phyloP scores from a whole-genome alignment of 2,797 vertebrate species.

The Sebastes paucispinis region DNA sequence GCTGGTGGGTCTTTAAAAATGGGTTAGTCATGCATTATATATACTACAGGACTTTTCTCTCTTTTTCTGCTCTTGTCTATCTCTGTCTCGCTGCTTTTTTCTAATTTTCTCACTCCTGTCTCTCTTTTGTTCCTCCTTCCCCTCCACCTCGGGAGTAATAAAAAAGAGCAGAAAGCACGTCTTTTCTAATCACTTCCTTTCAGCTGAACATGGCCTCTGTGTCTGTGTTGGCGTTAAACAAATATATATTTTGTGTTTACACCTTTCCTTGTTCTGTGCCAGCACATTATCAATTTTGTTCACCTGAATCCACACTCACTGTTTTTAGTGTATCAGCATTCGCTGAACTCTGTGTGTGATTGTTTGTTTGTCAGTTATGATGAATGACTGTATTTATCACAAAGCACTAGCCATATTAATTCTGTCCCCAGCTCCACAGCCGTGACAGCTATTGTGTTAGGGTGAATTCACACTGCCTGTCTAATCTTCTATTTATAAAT shows the following conservation, averaged over 20 bases:
- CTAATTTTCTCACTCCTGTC: constrained; percentile 12
- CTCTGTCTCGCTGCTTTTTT: background rate
- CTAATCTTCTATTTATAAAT: constrained; percentile 8
- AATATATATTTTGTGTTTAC: background rate
- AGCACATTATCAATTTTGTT: background rate
- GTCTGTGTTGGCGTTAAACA: background rate
- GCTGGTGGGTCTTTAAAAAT: constrained; percentile 58
- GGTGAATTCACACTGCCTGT: constrained; percentile 30
- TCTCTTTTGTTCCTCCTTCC: background rate
- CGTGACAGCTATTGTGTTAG: constrained; percentile 33
- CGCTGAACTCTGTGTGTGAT: background rate
- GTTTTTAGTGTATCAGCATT: background rate
- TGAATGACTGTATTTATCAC: constrained; percentile 49
- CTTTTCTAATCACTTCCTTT: constrained; percentile 11
- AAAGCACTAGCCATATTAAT: constrained; percentile 28
- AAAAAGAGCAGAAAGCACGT: background rate
- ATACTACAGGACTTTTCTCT: constrained; percentile 50
- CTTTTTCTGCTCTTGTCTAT: background rate
- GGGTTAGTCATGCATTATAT: constrained; percentile 75
- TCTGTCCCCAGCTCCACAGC: constrained; percentile 14
- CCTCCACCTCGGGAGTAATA: background rate
- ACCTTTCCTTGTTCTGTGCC: background rate
- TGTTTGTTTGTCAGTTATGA: constrained; percentile 41
- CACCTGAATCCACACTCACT: constrained; percentile 14
- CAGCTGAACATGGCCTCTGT: background rate